These are phyloP conservation scores for Triplophysa rosa DNA, from an alignment of 2,113 vertebrate species.

Conservation along the genomic window DNA sequence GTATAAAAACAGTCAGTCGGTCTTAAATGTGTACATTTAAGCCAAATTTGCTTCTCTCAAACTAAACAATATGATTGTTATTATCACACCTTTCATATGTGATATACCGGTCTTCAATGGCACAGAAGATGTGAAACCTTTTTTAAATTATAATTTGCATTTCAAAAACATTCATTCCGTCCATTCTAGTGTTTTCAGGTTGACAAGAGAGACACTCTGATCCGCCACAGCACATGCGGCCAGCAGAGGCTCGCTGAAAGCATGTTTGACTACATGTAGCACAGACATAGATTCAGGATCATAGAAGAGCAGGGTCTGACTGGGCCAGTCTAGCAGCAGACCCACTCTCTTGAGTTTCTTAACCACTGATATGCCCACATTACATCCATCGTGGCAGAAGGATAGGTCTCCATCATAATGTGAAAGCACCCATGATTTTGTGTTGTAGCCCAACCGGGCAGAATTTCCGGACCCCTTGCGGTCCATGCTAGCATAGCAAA, in stretches of 20 bases:
- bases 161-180: background rate
- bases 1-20: background rate
- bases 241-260: slow-evolving; percentile 76
- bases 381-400: slow-evolving; percentile 79
- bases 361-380: slow-evolving; percentile 71
- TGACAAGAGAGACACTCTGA: slow-evolving; percentile 75
- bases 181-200: slow-evolving; percentile 51
- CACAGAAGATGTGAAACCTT: slow-evolving; percentile 4
- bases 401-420: slow-evolving; percentile 83
- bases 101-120: background rate
- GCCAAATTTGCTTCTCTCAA: background rate
- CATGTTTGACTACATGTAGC: slow-evolving; percentile 70
- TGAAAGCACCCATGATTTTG: slow-evolving; percentile 88
- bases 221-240: slow-evolving; percentile 85
- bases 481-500: slow-evolving; percentile 82
- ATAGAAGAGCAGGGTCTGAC: slow-evolving; percentile 83
- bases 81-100: background rate
- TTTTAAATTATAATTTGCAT: background rate
- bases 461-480: slow-evolving; percentile 82
- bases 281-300: slow-evolving; percentile 77
- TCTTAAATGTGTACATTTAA: background rate
- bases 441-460: slow-evolving; percentile 83
- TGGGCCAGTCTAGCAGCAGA: slow-evolving; percentile 83
- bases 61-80: background rate
- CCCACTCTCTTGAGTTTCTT: slow-evolving; percentile 76